phyloP scores from a whole-genome alignment of 2,888 invertebrate species.

The Geophilus truncorum region DNA sequence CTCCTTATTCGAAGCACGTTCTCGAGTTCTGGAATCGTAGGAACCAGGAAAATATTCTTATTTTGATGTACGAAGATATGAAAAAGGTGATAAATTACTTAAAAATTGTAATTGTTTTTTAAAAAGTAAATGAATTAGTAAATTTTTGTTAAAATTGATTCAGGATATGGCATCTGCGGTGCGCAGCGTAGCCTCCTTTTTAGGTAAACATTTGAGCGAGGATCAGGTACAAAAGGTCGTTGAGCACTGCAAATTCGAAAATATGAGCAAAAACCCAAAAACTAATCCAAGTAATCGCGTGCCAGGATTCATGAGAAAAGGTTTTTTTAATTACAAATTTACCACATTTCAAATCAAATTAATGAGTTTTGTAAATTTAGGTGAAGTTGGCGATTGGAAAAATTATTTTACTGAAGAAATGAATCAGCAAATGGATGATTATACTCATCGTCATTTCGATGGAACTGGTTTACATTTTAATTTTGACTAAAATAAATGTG shows the following conservation, averaged over 20 bases:
- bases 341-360: neutral
- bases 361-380: neutral
- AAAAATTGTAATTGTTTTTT: neutral
- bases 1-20: slow-evolving; percentile 33
- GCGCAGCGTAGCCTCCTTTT: slow-evolving; percentile 64
- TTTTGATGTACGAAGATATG: slow-evolving; percentile 34
- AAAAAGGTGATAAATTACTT: slow-evolving; percentile 32
- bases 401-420: slow-evolving; percentile 29
- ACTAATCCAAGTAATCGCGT: slow-evolving; percentile 55
- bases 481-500: neutral
- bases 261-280: slow-evolving; percentile 74
- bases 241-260: slow-evolving; percentile 70
- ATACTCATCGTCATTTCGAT: neutral
- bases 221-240: slow-evolving; percentile 63
- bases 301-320: slow-evolving; percentile 36
- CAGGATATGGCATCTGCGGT: slow-evolving; percentile 64
- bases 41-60: slow-evolving; percentile 34
- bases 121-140: neutral
- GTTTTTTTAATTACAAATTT: neutral
- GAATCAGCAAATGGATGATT: slow-evolving; percentile 10
- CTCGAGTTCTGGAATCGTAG: slow-evolving; percentile 34
- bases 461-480: neutral
- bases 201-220: slow-evolving; percentile 62
- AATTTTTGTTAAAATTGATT: too few species aligned
- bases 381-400: slow-evolving; percentile 28